Conservation (phyloP, 2,797 vertebrate species). For the Furcifer pardalis region DNA sequence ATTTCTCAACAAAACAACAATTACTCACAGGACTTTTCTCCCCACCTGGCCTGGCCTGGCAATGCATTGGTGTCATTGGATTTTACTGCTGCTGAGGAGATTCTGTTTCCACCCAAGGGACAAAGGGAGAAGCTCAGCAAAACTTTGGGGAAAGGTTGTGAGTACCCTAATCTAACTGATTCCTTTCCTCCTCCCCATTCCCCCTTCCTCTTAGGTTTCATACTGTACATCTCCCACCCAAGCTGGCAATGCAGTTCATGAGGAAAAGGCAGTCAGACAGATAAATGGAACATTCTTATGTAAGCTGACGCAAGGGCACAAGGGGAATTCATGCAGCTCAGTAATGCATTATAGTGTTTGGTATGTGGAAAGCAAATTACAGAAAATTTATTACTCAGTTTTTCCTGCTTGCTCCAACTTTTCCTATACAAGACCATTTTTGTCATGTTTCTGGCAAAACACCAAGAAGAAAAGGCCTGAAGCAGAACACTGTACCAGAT, state of each 20-base stretch:
- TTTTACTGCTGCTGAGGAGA: neutral
- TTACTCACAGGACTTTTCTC: neutral
- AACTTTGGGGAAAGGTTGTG: neutral
- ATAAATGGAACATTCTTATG: slow-evolving; percentile 25
- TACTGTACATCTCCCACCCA: neutral
- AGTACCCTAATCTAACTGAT: neutral
- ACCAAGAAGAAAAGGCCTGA: neutral
- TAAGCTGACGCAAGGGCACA: slow-evolving; percentile 9
- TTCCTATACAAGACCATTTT: neutral
- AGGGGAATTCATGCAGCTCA: neutral
- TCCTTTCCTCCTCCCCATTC: neutral
- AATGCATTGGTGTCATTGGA: neutral
- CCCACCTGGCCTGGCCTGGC: neutral
- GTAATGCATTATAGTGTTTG: slow-evolving; percentile 15
- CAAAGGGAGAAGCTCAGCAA: neutral
- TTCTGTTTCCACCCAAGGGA: neutral
- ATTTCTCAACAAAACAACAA: neutral
- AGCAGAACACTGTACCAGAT: neutral
- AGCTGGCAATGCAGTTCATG: neutral
- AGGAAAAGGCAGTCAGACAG: slow-evolving; percentile 2
- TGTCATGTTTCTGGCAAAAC: neutral
- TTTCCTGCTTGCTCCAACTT: slow-evolving; percentile 31
- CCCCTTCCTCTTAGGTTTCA: neutral
- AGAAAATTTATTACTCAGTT: slow-evolving; percentile 26
- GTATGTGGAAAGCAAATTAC: slow-evolving; percentile 27